Evolutionary conservation across 2,888 invertebrate genomes (phyloP).

Genomic region (Ischnus inquisitorius): DNA sequence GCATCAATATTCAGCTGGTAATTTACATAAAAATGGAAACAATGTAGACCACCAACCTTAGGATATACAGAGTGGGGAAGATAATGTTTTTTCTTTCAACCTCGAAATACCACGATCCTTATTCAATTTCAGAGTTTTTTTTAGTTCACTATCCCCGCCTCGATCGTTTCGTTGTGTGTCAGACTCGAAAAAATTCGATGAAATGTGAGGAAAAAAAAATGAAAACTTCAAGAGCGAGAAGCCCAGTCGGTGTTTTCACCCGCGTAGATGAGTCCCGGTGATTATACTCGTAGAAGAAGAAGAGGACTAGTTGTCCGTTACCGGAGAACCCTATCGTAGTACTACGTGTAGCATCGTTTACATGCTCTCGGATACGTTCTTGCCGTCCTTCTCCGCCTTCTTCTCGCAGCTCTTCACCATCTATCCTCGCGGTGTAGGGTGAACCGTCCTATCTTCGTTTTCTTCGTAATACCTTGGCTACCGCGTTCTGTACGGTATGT

Average conservation of each 20-base stretch:
- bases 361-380: conserved; percentile 49
- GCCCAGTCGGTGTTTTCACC: conserved; percentile 76
- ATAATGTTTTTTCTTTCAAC: too few relatives aligned
- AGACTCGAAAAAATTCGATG: neutral
- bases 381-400: conserved; percentile 35
- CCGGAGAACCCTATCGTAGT: conserved; percentile 33
- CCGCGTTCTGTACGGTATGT: neutral
- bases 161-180: neutral
- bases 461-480: conserved; percentile 17
- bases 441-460: conserved; percentile 40
- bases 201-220: conserved; percentile 13
- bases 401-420: conserved; percentile 36
- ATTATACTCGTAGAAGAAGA: conserved; percentile 72
- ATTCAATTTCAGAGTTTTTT: neutral
- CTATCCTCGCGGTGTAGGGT: conserved; percentile 41
- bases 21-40: too few relatives aligned
- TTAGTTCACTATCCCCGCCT: neutral
- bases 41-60: too few relatives aligned
- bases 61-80: too few relatives aligned
- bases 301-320: conserved; percentile 35
- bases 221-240: conserved; percentile 1
- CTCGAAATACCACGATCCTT: neutral
- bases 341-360: conserved; percentile 47
- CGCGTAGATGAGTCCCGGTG: conserved; percentile 79
- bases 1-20: too few relatives aligned